Evolutionary conservation across 2,113 vertebrate species (phyloP).

Genomic region (Parotia lawesii): DNA sequence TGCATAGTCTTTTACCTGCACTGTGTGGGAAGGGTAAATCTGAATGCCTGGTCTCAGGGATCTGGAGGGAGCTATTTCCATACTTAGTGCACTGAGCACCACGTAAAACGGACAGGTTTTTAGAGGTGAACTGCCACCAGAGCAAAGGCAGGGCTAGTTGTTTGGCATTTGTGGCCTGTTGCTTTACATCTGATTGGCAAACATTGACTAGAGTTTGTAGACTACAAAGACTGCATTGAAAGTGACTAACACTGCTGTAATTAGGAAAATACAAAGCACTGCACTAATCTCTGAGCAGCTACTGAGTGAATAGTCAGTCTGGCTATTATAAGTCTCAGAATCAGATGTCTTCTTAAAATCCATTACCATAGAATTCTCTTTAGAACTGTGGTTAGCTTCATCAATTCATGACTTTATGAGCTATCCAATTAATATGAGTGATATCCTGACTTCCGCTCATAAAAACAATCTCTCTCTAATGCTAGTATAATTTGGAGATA

Average conservation of each 20-base stretch:
- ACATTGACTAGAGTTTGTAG: neutral
- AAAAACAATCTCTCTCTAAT: constrained; percentile 51
- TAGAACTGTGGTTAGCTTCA: constrained; percentile 43
- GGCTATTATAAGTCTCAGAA: constrained; percentile 30
- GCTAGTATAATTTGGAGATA: constrained; percentile 35
- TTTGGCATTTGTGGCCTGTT: neutral
- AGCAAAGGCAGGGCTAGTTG: neutral
- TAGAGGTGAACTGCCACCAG: neutral
- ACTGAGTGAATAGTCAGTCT: neutral
- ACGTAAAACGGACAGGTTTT: neutral
- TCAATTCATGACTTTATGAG: constrained; percentile 53
- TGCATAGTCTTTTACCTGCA: neutral
- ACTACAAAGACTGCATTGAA: neutral
- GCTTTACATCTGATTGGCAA: neutral
- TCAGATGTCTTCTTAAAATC: constrained; percentile 49
- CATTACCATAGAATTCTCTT: constrained; percentile 13
- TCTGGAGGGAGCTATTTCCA: neutral
- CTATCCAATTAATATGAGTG: constrained; percentile 52
- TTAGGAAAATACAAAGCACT: neutral
- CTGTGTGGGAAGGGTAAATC: neutral
- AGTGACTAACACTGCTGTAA: neutral
- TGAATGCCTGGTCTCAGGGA: neutral
- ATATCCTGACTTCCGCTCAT: constrained; percentile 27
- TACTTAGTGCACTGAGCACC: neutral
- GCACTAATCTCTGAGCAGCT: neutral